Conservation (phyloP, 2,797 vertebrate species). For the Pseudopleuronectes americanus region DNA sequence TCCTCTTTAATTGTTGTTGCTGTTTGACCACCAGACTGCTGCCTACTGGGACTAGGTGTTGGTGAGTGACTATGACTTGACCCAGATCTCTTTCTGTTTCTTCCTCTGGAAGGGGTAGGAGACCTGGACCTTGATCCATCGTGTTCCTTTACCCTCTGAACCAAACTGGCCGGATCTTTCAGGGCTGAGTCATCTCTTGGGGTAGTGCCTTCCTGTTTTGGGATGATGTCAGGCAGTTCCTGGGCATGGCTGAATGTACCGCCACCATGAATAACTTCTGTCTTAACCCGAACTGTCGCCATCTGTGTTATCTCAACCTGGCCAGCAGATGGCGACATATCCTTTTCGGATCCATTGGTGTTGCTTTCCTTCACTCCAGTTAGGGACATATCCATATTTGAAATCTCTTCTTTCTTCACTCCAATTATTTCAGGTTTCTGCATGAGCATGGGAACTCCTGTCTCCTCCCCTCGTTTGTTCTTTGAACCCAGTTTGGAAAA, state of each 20-base stretch:
- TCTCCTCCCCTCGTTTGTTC: slow-evolving; percentile 66
- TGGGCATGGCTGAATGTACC: slow-evolving; percentile 77
- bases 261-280: slow-evolving; percentile 61
- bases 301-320: slow-evolving; percentile 55
- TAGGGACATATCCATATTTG: slow-evolving; percentile 43
- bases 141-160: slow-evolving; percentile 68
- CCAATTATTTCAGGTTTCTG: slow-evolving; percentile 56
- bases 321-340: slow-evolving; percentile 37
- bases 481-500: slow-evolving; percentile 61
- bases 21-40: slow-evolving; percentile 60
- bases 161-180: slow-evolving; percentile 83
- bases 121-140: slow-evolving; percentile 78
- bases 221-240: slow-evolving; percentile 86
- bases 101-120: slow-evolving; percentile 74
- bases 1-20: slow-evolving; percentile 52
- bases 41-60: slow-evolving; percentile 79
- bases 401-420: slow-evolving; percentile 59
- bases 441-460: slow-evolving; percentile 24
- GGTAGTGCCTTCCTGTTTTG: slow-evolving; percentile 81
- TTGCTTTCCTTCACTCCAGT: slow-evolving; percentile 33
- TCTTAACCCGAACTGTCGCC: slow-evolving; percentile 45
- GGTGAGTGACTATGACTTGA: slow-evolving; percentile 84
- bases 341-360: slow-evolving; percentile 60
- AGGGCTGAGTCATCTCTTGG: slow-evolving; percentile 72
- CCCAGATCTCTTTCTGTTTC: slow-evolving; percentile 75